phyloP scores from a whole-genome alignment of 30 jellyfish, hydroid and myxozoan species.

The Chrysaora quinquecirrha region DNA sequence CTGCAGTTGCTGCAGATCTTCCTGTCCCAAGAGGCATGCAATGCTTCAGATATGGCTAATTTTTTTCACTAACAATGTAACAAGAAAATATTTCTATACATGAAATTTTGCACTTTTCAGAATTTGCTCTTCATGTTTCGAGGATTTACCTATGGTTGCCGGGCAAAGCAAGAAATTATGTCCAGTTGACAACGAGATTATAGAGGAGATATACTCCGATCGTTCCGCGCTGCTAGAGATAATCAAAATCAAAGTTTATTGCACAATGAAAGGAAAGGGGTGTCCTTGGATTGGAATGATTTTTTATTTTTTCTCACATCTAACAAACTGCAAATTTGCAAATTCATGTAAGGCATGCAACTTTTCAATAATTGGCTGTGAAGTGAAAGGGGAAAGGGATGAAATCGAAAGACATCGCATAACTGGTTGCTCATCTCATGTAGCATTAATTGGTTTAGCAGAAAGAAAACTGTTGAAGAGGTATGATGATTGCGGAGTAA shows the following conservation, averaged over 20 bases:
- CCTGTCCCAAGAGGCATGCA: no score
- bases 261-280: constrained; percentile 53
- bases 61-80: no score
- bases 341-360: constrained; percentile 16
- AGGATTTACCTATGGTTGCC: constrained; percentile 37
- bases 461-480: no score
- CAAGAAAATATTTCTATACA: no score
- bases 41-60: no score
- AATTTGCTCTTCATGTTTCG: constrained; percentile 46
- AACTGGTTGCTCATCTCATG: no score
- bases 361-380: constrained; percentile 51
- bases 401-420: constrained; percentile 21
- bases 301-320: constrained; percentile 27
- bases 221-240: constrained; percentile 65
- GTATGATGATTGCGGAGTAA: no score
- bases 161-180: constrained; percentile 24
- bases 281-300: constrained; percentile 72
- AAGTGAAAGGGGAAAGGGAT: constrained; percentile 37
- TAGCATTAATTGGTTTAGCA: no score
- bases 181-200: constrained; percentile 48
- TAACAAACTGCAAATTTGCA: constrained; percentile 7
- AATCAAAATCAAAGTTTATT: constrained; percentile 38
- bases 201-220: constrained; percentile 47
- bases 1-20: no score
- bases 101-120: no score